Base-by-base conservation (phyloP, 1,140 invertebrate species). In the Mylabris phalerata region DNA sequence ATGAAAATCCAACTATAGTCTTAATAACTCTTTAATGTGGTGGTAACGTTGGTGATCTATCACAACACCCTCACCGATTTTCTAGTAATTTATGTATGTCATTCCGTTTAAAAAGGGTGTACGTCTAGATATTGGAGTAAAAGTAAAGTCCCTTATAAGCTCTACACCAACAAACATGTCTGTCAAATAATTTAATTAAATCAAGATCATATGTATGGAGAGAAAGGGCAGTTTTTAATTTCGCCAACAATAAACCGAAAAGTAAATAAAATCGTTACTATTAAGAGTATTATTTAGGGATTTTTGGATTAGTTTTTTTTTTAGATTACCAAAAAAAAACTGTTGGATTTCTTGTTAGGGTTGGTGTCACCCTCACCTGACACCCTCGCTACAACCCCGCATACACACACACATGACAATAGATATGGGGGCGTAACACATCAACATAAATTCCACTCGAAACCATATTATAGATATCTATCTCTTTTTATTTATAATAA, bases 351-450 rank as follows among this genome's bases (percentile, higher is more conserved):
- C 32, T 7, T 32, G 4, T 32, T 32, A 32, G 41, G 50, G 50
- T 39, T 51, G 50, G 39, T 51, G 50, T 51, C 50, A 51, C 50
- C 7, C 48, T 50, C 48, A 52, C 50, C 50, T 52, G 51, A 45
- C 51, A 43, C n/a, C 7, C 32, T 7, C 19, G 19, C 19, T 19
- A 19, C 32, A 32, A 32, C 32, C 32, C 32, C 32, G 4, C 32
- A 32, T 7, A 32, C 32, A 32, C 32, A 32, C 51, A 7, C 26
- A 66, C 63, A 66, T 66, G 51, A 66, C 61, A 65, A 66, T 66
- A 50, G 50, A 32, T 32, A 32, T 57, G 60, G 64, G 51, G 61
- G 61, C 61, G 61, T 43, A 11, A 25, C 52, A 41, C 39, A 24
- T 24, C 51, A 25, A 27, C 59, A 59, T 48, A 55, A 61, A 43